These are phyloP conservation scores for Pygoscelis antarcticus DNA, from an alignment of 2,113 vertebrate species.

Conservation along the genomic window DNA sequence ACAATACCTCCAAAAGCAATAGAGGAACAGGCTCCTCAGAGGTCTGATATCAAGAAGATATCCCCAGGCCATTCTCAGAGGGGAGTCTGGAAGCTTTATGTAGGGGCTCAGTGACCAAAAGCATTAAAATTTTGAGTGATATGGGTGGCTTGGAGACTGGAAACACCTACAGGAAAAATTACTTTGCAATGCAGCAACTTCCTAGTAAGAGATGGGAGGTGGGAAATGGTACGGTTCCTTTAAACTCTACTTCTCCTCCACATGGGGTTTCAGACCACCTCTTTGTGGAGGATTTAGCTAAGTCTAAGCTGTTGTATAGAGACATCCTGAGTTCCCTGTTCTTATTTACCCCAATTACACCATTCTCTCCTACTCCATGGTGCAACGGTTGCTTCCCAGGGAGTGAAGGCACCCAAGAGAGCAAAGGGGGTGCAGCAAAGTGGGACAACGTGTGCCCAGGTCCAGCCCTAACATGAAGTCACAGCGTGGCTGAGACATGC, in stretches of 20 bases:
- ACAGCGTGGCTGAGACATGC: accelerated
- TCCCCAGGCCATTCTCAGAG: neutral
- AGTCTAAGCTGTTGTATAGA: neutral
- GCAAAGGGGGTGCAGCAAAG: neutral
- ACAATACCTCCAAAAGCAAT: neutral
- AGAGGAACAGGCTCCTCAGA: neutral
- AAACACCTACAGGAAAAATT: neutral
- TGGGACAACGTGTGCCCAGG: accelerated
- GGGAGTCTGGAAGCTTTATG: neutral
- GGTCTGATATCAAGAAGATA: neutral
- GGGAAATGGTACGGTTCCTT: neutral
- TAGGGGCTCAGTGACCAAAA: neutral
- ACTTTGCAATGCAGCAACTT: neutral
- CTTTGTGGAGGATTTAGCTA: neutral
- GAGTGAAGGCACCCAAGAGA: neutral
- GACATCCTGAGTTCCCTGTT: neutral
- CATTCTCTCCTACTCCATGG: neutral
- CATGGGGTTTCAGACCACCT: accelerated
- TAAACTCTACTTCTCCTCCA: neutral
- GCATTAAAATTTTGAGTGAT: neutral
- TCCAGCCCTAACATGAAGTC: neutral
- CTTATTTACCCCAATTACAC: neutral
- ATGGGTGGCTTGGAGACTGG: neutral
- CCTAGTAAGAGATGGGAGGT: accelerated
- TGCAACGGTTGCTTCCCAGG: neutral